Evolutionary conservation across 2,113 vertebrate genomes (phyloP).

Genomic region (Noturus placidus): DNA sequence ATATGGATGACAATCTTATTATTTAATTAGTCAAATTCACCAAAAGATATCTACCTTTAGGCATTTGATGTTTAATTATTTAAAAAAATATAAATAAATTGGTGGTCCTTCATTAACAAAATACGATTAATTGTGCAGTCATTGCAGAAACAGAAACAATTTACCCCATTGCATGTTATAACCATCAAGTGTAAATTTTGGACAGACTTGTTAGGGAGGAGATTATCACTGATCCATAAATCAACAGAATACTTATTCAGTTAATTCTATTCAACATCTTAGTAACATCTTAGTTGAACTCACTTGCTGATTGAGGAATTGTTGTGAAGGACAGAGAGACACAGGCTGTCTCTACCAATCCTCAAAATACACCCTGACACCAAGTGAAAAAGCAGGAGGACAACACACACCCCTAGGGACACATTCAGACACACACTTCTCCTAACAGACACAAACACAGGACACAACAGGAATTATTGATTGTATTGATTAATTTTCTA

Average conservation of each 20-base stretch:
- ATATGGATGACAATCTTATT: no score
- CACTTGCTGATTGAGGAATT: slow-evolving; percentile 68
- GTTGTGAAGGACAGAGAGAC: slow-evolving; percentile 64
- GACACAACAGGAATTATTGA: background rate
- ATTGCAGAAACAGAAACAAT: background rate
- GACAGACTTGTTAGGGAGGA: background rate
- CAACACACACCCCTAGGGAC: slow-evolving; percentile 60
- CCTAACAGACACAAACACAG: slow-evolving; percentile 59
- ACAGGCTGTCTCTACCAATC: slow-evolving; percentile 76
- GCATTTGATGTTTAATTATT: no score
- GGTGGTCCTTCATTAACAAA: background rate
- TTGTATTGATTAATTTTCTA: background rate
- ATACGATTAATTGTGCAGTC: background rate
- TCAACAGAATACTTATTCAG: background rate
- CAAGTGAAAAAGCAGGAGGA: slow-evolving; percentile 78
- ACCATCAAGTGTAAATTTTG: no score
- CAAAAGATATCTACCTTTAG: no score
- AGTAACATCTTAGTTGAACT: slow-evolving; percentile 19
- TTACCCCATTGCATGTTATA: background rate
- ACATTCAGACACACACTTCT: slow-evolving; percentile 66
- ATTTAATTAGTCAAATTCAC: no score
- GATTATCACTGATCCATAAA: background rate
- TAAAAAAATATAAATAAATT: background rate
- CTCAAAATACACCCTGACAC: slow-evolving; percentile 78
- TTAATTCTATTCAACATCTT: background rate